Base-by-base conservation (phyloP, 2,113 vertebrate species). In the Scartelaos histophorus region DNA sequence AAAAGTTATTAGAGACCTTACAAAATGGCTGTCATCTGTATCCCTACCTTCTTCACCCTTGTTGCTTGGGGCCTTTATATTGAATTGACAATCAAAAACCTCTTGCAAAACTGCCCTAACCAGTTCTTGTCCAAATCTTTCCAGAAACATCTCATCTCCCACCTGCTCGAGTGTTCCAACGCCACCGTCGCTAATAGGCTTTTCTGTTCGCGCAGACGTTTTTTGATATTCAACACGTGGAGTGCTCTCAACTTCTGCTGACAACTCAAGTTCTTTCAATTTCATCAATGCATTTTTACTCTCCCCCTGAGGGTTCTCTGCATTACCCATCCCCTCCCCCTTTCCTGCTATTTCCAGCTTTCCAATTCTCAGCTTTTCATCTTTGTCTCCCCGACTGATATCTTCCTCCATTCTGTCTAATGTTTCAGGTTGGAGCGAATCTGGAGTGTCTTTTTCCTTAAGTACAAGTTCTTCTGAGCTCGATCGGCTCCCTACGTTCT, bases 71-170 rank as follows among this genome's bases (percentile, higher is more conserved):
- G 29, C 56, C 53, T 15, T 21, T 13, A 7, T 64, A 17, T 16
- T n/a, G 38, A 51, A 67, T 35, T 64, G 69, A 66, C 13, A 17
- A 46, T 74, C 49, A 9, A 87, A 83, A 72, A 82, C 83, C 51
- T 86, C 85, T 71, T 87, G 77, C 79, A 74, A 83, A 75, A 83
- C 49, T 64, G 71, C 24, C 56, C 68, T 65, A 67, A 82, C 71
- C 70, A 87, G 79, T 71, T 88, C 71, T 67, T 89, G 80, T 70
- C 69, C 87, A 72, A 83, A 86, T 76, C 76, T 81, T 54, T 89
- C 73, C 9, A 79, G 19, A 57, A 82, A 51, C 74, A 29, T 62
- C 79, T 81, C 65, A 38, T 74, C 49, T 68, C 70, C 73, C 10
- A 54, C 79, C 66, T 2, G 57, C n/a, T 77, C 79, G 22, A 75